Percentiles rank a stretch among this genome's conserved stretches.
These are phyloP conservation scores for Conger conger DNA, from an alignment of 2,113 vertebrate genomes.

Conservation along the genomic window DNA sequence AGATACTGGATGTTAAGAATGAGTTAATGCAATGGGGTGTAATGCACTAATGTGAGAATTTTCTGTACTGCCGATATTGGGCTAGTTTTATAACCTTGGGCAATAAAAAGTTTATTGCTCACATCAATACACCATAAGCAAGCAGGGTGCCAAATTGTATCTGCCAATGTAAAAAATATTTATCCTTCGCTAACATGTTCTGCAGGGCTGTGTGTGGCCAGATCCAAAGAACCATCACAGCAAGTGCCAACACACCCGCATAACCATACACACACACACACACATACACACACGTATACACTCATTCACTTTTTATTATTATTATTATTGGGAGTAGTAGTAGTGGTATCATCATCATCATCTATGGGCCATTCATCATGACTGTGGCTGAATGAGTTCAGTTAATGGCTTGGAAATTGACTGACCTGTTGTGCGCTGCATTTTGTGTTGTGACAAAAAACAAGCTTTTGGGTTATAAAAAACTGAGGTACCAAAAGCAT, in stretches of 20 bases:
- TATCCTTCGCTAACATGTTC: background rate
- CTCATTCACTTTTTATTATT: too few species aligned
- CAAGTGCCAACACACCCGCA: too few species aligned
- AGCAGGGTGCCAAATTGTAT: too few species aligned
- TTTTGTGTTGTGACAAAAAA: background rate
- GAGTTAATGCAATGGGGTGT: background rate
- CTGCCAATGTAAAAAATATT: background rate
- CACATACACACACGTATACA: too few species aligned
- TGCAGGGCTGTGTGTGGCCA: background rate
- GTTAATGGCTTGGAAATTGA: too few species aligned
- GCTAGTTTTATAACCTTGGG: background rate
- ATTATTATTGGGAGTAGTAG: too few species aligned
- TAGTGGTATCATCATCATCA: too few species aligned
- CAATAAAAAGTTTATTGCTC: background rate
- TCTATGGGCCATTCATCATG: too few species aligned
- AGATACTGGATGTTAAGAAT: background rate
- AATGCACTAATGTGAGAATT: background rate
- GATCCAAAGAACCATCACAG: background rate
- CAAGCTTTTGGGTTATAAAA: too few species aligned
- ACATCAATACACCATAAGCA: too few species aligned
- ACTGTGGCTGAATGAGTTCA: too few species aligned
- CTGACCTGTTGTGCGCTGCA: background rate
- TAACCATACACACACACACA: too few species aligned
- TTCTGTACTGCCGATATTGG: background rate
- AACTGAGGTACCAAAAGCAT: background rate